These are phyloP conservation scores for Pollenia labialis DNA, from an alignment of 2,888 invertebrate species.

Conservation along the genomic window DNA sequence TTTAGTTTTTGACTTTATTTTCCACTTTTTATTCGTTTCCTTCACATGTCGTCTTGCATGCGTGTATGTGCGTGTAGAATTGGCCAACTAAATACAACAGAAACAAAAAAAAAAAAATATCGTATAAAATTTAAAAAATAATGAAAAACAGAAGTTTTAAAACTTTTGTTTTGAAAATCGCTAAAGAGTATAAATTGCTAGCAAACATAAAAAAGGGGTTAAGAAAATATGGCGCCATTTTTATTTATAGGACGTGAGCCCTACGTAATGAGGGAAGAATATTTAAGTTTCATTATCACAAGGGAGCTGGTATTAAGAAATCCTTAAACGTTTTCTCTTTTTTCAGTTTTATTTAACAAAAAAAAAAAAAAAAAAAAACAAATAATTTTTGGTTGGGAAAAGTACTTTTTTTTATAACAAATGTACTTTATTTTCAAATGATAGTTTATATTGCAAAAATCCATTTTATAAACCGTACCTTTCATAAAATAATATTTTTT, in stretches of 20 bases:
- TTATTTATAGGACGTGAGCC: constrained; percentile 12
- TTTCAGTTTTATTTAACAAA: too few species aligned
- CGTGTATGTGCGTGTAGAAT: constrained; percentile 73
- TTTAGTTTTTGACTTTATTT: constrained; percentile 70
- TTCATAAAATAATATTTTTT: too few species aligned
- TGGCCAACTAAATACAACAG: constrained; percentile 67
- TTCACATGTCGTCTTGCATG: constrained; percentile 50
- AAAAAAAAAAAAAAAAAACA: too few species aligned
- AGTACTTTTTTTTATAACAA: too few species aligned
- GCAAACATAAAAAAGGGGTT: constrained; percentile 51
- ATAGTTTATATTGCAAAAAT: too few species aligned
- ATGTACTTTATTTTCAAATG: too few species aligned
- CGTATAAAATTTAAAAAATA: constrained; percentile 56
- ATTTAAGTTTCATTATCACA: background rate
- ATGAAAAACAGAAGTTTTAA: constrained; percentile 41
- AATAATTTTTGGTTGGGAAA: too few species aligned
- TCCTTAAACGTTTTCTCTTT: too few species aligned
- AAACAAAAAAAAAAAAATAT: constrained; percentile 46
- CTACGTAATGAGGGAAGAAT: background rate
- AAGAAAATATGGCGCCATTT: constrained; percentile 74
- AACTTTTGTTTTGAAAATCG: constrained; percentile 68
- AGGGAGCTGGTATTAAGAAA: too few species aligned
- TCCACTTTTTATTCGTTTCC: constrained; percentile 27
- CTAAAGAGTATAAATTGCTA: constrained; percentile 38
- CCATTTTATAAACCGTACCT: too few species aligned